Conservation (phyloP, 2,113 vertebrate species). For the Hippocampus zosterae region DNA sequence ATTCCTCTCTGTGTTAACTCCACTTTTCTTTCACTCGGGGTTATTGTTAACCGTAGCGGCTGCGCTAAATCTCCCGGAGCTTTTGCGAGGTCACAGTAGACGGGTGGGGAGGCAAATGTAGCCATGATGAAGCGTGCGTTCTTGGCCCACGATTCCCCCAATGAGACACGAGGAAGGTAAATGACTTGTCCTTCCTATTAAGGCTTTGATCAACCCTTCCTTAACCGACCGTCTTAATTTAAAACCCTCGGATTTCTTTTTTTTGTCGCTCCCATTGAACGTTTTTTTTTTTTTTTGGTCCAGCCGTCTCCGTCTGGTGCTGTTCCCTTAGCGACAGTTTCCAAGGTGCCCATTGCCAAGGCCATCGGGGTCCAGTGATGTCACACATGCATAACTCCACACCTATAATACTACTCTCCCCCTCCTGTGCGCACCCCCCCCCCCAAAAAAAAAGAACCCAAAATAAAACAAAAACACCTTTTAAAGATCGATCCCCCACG, state of each 20-base stretch:
- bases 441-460: no score
- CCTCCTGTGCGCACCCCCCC: background rate
- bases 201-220: slow-evolving; percentile 21
- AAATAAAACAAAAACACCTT: background rate
- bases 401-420: slow-evolving; percentile 65
- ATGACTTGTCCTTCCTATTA: background rate
- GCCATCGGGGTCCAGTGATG: slow-evolving; percentile 69
- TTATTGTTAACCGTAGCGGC: slow-evolving; percentile 35
- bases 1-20: slow-evolving; percentile 50
- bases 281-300: slow-evolving; percentile 28
- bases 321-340: slow-evolving; percentile 77
- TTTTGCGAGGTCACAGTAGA: slow-evolving; percentile 59
- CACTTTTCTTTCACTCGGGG: slow-evolving; percentile 29
- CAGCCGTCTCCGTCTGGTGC: slow-evolving; percentile 36
- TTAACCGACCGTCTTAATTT: slow-evolving; percentile 14
- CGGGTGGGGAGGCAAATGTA: slow-evolving; percentile 32
- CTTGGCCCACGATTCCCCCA: slow-evolving; percentile 22
- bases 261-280: background rate
- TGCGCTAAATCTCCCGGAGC: slow-evolving; percentile 62
- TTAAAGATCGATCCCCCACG: background rate
- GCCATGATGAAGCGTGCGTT: slow-evolving; percentile 45
- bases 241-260: background rate
- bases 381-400: slow-evolving; percentile 74
- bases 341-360: slow-evolving; percentile 70
- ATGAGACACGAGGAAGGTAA: background rate